phyloP scores from a whole-genome alignment of 2,888 invertebrate genomes.

The Eristalinus aeneus region DNA sequence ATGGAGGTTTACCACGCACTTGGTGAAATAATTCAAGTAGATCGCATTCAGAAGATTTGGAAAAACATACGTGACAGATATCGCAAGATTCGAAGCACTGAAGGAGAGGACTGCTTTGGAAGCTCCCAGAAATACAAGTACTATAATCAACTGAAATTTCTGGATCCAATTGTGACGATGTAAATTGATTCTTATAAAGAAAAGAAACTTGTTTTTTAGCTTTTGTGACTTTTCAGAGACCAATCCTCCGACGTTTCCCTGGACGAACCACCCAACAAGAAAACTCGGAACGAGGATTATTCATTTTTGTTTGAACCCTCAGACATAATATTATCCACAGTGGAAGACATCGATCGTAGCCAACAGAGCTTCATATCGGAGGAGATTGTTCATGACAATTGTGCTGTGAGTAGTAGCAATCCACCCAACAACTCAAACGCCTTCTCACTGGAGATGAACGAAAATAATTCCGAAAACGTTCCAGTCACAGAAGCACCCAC shows the following conservation, averaged over 20 bases:
- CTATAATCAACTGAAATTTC: constrained; percentile 57
- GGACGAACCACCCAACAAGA: constrained; percentile 42
- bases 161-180: constrained; percentile 39
- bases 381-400: constrained; percentile 39
- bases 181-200: not conserved
- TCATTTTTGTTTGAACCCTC: constrained; percentile 51
- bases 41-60: constrained; percentile 70
- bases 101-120: constrained; percentile 24
- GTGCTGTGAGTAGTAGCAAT: constrained; percentile 50
- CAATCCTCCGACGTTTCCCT: constrained; percentile 17
- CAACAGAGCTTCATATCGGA: constrained; percentile 47
- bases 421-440: constrained; percentile 13
- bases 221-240: constrained; percentile 9
- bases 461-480: not conserved
- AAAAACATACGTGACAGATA: constrained; percentile 68
- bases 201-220: not conserved
- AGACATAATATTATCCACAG: constrained; percentile 24
- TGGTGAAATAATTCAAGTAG: constrained; percentile 47
- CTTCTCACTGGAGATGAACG: constrained; percentile 14
- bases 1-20: constrained; percentile 61
- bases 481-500: not conserved
- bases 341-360: constrained; percentile 27
- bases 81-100: constrained; percentile 53
- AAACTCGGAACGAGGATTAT: constrained; percentile 43
- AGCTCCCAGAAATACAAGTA: constrained; percentile 57